Evolutionary conservation across 2,113 vertebrate genomes (phyloP).

Genomic region (Bujurquina vittata): DNA sequence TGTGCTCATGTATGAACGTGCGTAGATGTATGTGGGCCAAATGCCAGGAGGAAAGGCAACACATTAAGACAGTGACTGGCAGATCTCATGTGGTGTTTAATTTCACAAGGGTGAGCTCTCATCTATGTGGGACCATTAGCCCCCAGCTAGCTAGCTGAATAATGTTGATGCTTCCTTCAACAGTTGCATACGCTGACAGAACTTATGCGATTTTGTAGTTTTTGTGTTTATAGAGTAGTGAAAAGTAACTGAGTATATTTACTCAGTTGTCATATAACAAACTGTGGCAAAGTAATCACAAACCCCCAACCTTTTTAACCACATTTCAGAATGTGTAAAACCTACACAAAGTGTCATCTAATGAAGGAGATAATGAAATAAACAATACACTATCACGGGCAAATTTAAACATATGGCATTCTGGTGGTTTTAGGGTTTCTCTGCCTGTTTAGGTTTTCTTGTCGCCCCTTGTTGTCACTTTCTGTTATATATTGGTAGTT

Average conservation of each 20-base stretch:
- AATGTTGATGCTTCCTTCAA: constrained; percentile 12
- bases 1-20: constrained; percentile 28
- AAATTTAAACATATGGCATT: neutral
- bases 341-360: neutral
- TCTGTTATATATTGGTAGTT: neutral
- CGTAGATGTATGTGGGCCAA: constrained; percentile 30
- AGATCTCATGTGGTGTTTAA: constrained; percentile 77
- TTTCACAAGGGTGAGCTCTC: constrained; percentile 65
- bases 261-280: neutral
- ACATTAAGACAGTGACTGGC: constrained; percentile 73
- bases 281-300: neutral
- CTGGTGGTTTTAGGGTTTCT: neutral
- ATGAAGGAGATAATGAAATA: neutral
- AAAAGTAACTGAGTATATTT: neutral
- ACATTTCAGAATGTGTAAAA: neutral
- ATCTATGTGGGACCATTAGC: constrained; percentile 53
- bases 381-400: neutral
- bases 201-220: neutral
- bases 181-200: constrained; percentile 34
- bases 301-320: neutral
- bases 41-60: constrained; percentile 51
- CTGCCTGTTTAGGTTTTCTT: neutral
- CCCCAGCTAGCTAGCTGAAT: constrained; percentile 35
- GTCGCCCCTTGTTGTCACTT: neutral
- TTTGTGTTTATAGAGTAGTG: neutral